These are phyloP conservation scores for Zenarchopterus dispar DNA, from an alignment of 2,797 vertebrate species.

Conservation along the genomic window DNA sequence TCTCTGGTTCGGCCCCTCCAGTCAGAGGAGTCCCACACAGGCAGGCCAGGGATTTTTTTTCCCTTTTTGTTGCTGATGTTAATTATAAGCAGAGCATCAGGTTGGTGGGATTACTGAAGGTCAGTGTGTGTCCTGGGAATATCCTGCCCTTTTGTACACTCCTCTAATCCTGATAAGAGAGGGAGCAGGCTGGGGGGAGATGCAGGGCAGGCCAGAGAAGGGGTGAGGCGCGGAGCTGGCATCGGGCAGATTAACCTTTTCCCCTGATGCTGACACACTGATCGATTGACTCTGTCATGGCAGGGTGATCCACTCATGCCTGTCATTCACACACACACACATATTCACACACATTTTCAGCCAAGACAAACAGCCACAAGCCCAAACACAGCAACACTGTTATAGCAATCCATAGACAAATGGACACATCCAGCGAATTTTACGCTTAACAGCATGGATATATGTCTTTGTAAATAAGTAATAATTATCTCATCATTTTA, in stretches of 20 bases:
- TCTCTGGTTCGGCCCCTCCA: slow-evolving; percentile 54
- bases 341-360: slow-evolving; percentile 48
- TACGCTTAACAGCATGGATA: too few relatives aligned
- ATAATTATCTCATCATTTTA: too few relatives aligned
- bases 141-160: slow-evolving; percentile 91
- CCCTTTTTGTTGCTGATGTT: slow-evolving; percentile 81
- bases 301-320: slow-evolving; percentile 78
- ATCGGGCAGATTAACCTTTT: slow-evolving; percentile 85
- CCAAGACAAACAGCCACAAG: slow-evolving; percentile 30
- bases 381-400: slow-evolving; percentile 13
- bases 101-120: slow-evolving; percentile 90
- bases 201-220: slow-evolving; percentile 67
- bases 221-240: slow-evolving; percentile 71
- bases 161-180: slow-evolving; percentile 86
- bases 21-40: slow-evolving; percentile 51
- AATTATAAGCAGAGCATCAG: slow-evolving; percentile 85
- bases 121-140: slow-evolving; percentile 93
- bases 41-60: slow-evolving; percentile 62
- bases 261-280: slow-evolving; percentile 78
- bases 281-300: slow-evolving; percentile 84
- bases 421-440: not conserved
- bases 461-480: too few relatives aligned
- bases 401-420: not conserved
- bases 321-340: slow-evolving; percentile 67
- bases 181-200: slow-evolving; percentile 65